Evolutionary conservation across 2,113 vertebrate genomes (phyloP).

Genomic region (Corythoichthys intestinalis): DNA sequence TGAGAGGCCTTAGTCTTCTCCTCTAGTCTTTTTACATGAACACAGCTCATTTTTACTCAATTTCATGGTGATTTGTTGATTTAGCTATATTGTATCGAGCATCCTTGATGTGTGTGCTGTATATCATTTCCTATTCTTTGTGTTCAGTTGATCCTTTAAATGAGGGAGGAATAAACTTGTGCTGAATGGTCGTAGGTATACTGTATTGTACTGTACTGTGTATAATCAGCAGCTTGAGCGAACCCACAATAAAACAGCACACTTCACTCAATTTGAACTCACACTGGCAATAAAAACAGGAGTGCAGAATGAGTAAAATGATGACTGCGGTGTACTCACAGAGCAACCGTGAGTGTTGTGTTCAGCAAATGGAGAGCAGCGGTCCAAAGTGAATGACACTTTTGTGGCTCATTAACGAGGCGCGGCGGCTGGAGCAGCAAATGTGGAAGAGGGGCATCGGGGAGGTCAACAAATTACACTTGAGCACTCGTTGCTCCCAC

Average conservation of each 20-base stretch:
- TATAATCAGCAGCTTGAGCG: no score
- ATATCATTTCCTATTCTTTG: no score
- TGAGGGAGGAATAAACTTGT: no score
- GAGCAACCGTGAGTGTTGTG: not conserved
- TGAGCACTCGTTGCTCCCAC: not conserved
- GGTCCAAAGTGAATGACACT: not conserved
- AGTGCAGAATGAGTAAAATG: constrained; percentile 1
- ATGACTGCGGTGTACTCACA: constrained; percentile 4
- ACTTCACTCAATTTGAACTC: not conserved
- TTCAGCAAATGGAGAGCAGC: constrained; percentile 1
- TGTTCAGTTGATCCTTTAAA: no score
- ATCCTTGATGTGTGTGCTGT: not conserved
- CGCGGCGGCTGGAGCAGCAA: not conserved
- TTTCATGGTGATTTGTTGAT: not conserved
- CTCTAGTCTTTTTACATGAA: not conserved
- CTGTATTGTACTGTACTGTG: not conserved
- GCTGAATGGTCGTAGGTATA: no score
- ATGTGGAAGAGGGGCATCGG: not conserved
- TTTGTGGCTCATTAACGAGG: constrained; percentile 2
- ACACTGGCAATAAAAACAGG: not conserved
- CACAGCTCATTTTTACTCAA: not conserved
- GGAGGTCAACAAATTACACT: not conserved
- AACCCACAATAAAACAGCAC: not conserved
- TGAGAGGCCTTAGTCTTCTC: constrained; percentile 21
- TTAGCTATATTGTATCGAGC: not conserved